Evolutionary conservation across 2,888 invertebrate genomes (phyloP).

Genomic region (Eurytoma californica): DNA sequence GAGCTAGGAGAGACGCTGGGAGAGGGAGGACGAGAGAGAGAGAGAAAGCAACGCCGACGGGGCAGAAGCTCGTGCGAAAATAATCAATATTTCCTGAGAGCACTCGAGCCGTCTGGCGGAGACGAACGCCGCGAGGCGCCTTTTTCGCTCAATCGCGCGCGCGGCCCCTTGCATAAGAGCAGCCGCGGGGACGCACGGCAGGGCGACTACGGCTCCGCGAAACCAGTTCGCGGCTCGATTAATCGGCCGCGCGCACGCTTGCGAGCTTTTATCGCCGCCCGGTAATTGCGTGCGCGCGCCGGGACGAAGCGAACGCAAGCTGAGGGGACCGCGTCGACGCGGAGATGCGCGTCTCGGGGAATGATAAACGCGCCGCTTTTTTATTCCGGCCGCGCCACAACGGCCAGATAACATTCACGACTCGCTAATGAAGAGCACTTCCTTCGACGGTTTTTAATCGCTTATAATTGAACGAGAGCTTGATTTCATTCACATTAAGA

Average conservation of each 20-base stretch:
- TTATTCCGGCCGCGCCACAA: no score
- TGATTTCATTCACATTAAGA: no score
- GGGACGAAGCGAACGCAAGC: no score
- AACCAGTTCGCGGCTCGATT: constrained; percentile 3
- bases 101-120: constrained; percentile 49
- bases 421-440: no score
- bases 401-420: no score
- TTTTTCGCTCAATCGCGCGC: neutral
- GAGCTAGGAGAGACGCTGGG: neutral
- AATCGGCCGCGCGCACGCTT: neutral
- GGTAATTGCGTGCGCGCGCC: no score
- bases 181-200: neutral
- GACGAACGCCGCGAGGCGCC: neutral
- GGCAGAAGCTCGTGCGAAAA: constrained; percentile 59
- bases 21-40: neutral
- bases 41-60: constrained; percentile 26
- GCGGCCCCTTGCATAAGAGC: neutral
- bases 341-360: no score
- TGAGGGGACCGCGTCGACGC: no score
- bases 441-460: no score
- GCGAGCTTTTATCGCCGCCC: no score
- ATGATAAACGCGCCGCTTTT: no score
- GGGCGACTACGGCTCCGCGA: constrained; percentile 26
- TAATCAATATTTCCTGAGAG: constrained; percentile 69
- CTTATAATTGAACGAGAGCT: no score